These are phyloP conservation scores for Micrasema minimum DNA, from an alignment of 1,140 invertebrate species.

Conservation along the genomic window DNA sequence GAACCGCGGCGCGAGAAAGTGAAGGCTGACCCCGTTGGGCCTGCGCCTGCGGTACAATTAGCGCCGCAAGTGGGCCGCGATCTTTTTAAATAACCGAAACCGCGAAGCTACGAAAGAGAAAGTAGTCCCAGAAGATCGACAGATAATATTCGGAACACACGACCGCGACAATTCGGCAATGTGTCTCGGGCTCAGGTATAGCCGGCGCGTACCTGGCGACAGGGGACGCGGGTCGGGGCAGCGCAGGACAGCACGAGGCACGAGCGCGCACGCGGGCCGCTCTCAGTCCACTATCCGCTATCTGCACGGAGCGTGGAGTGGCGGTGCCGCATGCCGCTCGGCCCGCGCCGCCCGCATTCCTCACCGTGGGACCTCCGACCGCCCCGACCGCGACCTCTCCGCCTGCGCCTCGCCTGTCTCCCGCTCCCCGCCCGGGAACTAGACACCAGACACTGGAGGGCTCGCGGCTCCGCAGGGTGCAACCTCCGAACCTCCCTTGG, in stretches of 20 bases:
- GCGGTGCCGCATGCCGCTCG: background rate
- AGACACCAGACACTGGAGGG: too few species aligned
- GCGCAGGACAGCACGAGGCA: background rate
- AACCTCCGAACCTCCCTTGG: too few species aligned
- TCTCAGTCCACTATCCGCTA: background rate
- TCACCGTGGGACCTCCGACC: constrained; percentile 3
- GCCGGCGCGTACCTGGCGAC: constrained; percentile 15
- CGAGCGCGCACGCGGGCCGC: constrained; percentile 15
- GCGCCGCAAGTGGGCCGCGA: constrained; percentile 17
- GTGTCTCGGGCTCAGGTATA: background rate
- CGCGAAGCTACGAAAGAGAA: constrained; percentile 32
- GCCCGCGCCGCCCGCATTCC: background rate
- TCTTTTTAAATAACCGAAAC: constrained; percentile 33
- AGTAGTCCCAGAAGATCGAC: constrained; percentile 27
- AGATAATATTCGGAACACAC: background rate
- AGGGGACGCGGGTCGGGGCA: background rate
- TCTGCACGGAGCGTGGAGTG: background rate
- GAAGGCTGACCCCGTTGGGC: constrained; percentile 12
- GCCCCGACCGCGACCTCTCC: constrained; percentile 11
- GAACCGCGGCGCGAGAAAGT: constrained; percentile 6
- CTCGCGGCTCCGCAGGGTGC: constrained; percentile 4
- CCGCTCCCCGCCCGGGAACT: too few species aligned
- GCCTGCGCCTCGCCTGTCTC: too few species aligned
- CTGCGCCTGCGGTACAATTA: constrained; percentile 1
- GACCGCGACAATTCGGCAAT: background rate